Base-by-base conservation (phyloP, 2,113 vertebrate species). In the Malurus alboscapulatus region DNA sequence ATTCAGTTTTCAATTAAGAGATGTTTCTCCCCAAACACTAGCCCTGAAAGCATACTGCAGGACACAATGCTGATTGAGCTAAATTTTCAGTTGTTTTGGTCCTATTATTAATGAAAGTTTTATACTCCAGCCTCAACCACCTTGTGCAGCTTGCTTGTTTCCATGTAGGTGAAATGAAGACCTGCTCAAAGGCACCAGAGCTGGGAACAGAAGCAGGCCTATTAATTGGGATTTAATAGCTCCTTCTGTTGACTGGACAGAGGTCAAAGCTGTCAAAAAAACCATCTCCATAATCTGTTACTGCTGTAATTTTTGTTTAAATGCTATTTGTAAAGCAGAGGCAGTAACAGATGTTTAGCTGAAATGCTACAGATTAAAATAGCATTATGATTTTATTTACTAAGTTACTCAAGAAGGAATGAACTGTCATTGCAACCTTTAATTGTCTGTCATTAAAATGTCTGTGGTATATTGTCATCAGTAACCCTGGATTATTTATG, bases 291-390 rank as follows among this genome's bases (percentile, higher is more conserved):
- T 74, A 48, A 68, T 26, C 50, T 83, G 44, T 58, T 73, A 61
- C 36, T n/a, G 20, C 12, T 68, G 12, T 11, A 75, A 54, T 80
- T 92, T 84, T 90, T 72, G 76, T 71, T 86, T 54, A 91, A 95
- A 86, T 69, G 36, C 40, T 85, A 42, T 58, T 93, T 84, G 84
- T 38, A 84, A 93, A 89, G 71, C 45, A 87, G 59, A 84, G 84
- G 78, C n/a, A 66, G 74, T 47, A 87, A 87, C 34, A 4, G 20
- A 92, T 19, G 15, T 58, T 55, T 72, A 94, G 65, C 38, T 88
- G 58, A 74, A 84, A 89, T 55, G 34, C 44, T 92, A 87, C 26
- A 45, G 47, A 90, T 92, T 81, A 94, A 92, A 92, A 80, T 25
- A 84, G 50, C 48, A 40, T 61, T 90, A 77, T 45, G n/a, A 91